Percentiles rank a stretch among this genome's conserved stretches.
Evolutionary conservation across 2,797 vertebrate species (phyloP).

Genomic region (Perodicticus potto): DNA sequence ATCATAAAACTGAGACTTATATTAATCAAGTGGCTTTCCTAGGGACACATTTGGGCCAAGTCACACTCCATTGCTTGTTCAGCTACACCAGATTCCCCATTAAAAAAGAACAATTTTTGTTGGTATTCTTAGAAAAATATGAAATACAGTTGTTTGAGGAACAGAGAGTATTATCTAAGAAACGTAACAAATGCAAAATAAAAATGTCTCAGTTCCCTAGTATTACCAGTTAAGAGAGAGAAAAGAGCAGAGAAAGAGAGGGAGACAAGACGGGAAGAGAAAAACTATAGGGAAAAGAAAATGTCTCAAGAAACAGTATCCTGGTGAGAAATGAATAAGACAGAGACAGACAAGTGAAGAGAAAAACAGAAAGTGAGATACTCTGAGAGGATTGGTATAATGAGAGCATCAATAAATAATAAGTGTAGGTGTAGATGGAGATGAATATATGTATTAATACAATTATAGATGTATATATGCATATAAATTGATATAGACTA

Average conservation of each 20-base stretch:
- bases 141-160: neutral
- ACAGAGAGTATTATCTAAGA: neutral
- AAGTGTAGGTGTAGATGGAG: neutral
- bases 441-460: neutral
- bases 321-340: neutral
- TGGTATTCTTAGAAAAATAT: slow-evolving; percentile 3
- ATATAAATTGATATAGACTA: neutral
- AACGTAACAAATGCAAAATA: neutral
- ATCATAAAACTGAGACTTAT: neutral
- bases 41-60: neutral
- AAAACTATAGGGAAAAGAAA: neutral
- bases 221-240: neutral
- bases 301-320: neutral
- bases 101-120: neutral
- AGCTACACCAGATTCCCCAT: neutral
- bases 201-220: neutral
- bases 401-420: neutral
- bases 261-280: neutral
- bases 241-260: neutral
- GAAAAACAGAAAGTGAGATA: neutral
- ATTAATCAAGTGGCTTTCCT: neutral
- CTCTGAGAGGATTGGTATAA: neutral
- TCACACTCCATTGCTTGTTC: neutral
- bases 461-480: neutral
- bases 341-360: neutral